Evolutionary conservation across 2,888 invertebrate genomes (phyloP).

Genomic region (Leptopilina syphax): DNA sequence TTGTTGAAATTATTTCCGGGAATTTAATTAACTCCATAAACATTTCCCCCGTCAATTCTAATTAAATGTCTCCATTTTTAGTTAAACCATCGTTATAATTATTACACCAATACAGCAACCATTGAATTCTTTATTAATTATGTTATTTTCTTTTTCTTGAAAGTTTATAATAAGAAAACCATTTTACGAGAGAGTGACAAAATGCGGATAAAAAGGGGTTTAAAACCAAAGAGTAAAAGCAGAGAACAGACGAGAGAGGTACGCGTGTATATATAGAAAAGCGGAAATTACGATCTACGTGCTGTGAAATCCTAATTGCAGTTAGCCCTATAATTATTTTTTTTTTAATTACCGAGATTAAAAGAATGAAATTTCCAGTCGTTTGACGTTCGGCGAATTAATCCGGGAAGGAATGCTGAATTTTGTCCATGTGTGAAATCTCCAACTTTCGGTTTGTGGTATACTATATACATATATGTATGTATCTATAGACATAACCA

Average conservation of each 20-base stretch:
- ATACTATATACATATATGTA: neutral
- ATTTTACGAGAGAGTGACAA: conserved; percentile 7
- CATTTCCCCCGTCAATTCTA: neutral
- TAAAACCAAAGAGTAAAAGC: conserved; percentile 10
- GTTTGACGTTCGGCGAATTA: conserved; percentile 24
- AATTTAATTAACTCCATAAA: conserved; percentile 16
- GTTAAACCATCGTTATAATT: neutral
- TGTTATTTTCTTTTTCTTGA: too few species aligned
- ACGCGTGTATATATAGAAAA: conserved; percentile 21
- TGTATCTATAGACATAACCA: neutral
- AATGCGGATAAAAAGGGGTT: conserved; percentile 20
- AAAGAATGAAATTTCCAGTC: conserved; percentile 60
- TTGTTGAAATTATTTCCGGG: conserved; percentile 12
- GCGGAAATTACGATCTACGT: conserved; percentile 63
- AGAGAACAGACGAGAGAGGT: conserved; percentile 33
- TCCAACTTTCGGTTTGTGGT: neutral
- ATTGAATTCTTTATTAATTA: neutral
- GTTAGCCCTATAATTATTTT: conserved; percentile 70
- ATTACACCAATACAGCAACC: neutral
- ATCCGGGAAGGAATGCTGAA: conserved; percentile 17
- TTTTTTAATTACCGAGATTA: conserved; percentile 69
- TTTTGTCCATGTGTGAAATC: conserved; percentile 28
- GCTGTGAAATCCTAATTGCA: conserved; percentile 69
- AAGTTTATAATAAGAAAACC: neutral
- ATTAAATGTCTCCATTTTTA: conserved; percentile 7